Conservation (phyloP, 1,140 invertebrate species). For the Caerostris darwini region DNA sequence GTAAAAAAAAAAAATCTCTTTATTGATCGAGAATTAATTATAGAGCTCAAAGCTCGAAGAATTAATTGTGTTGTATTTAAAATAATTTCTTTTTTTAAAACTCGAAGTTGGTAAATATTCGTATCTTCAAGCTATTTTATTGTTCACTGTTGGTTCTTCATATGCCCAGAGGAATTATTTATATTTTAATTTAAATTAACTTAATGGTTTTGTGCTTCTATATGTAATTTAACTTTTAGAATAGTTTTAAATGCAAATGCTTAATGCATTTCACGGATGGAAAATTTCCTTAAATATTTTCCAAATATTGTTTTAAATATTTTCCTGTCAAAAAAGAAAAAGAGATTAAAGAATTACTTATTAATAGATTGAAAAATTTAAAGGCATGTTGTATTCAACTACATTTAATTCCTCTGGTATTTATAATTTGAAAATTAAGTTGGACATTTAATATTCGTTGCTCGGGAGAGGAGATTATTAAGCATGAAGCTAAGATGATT, state of each 20-base stretch:
- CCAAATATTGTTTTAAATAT: background rate
- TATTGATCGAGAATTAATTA: slow-evolving; percentile 8
- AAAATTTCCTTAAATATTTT: background rate
- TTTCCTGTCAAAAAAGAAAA: too few relatives aligned
- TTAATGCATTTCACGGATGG: background rate
- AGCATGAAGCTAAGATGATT: too few relatives aligned
- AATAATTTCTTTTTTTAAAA: background rate
- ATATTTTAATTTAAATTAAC: background rate
- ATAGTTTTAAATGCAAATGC: background rate
- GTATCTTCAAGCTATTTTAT: background rate
- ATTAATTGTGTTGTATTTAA: background rate
- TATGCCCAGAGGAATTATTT: background rate
- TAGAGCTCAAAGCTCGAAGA: background rate
- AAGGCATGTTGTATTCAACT: too few relatives aligned
- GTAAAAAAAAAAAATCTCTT: background rate
- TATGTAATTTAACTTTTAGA: background rate
- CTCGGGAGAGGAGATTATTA: too few relatives aligned
- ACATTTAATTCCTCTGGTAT: too few relatives aligned
- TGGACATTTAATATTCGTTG: too few relatives aligned
- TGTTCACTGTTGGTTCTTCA: background rate
- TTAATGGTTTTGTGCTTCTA: background rate
- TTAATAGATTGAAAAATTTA: too few relatives aligned
- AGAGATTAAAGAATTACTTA: too few relatives aligned
- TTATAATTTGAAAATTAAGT: too few relatives aligned
- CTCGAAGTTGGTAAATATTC: background rate